These are phyloP conservation scores for Caenorhabditis angaria DNA, from an alignment of 2,888 invertebrate species.

Conservation along the genomic window DNA sequence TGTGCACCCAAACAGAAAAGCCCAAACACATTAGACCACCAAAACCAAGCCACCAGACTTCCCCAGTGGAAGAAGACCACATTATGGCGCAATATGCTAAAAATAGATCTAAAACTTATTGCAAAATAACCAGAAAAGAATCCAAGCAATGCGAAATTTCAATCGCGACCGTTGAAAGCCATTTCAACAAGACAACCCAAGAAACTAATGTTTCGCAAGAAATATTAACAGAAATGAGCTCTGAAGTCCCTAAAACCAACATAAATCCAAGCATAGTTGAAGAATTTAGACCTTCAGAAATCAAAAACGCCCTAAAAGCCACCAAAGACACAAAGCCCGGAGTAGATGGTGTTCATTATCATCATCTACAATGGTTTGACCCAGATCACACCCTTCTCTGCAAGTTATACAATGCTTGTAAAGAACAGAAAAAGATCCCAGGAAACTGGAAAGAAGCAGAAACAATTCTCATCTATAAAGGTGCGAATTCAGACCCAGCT, in stretches of 20 bases:
- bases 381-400: neutral
- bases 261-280: neutral
- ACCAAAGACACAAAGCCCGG: slow-evolving; percentile 8
- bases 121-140: no score
- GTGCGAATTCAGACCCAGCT: neutral
- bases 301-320: neutral
- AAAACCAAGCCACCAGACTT: neutral
- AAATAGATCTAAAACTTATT: no score
- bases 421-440: slow-evolving; percentile 6
- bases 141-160: no score
- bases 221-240: slow-evolving; percentile 6
- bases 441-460: slow-evolving; percentile 11
- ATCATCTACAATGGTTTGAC: slow-evolving; percentile 7
- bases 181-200: slow-evolving; percentile 8
- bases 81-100: no score
- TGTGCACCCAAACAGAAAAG: slow-evolving; percentile 16
- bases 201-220: slow-evolving; percentile 13
- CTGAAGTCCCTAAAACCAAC: slow-evolving; percentile 1
- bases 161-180: slow-evolving; percentile 5
- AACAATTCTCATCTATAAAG: slow-evolving; percentile 12
- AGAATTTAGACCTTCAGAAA: neutral
- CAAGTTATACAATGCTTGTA: neutral
- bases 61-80: no score
- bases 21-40: neutral
- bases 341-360: neutral